Base-by-base conservation (phyloP, 2,888 invertebrate genomes). In the Acleris emargana region DNA sequence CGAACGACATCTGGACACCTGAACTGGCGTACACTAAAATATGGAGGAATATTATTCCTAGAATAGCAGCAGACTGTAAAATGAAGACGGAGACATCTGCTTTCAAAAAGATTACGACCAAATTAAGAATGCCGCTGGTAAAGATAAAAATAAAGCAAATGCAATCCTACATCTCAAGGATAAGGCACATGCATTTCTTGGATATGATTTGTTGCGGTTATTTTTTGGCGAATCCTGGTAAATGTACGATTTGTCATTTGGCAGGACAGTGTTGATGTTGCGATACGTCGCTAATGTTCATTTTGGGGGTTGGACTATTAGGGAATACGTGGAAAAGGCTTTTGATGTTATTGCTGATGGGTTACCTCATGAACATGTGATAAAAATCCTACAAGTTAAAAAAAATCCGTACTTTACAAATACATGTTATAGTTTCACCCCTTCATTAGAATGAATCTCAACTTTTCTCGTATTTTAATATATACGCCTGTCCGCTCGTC, bases 31-130 rank as follows among this genome's bases (percentile, higher is more conserved):
- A 90, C 80, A 77, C 81, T 72, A 78, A 82, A 83, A 87, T 85
- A 88, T 86, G 84, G 80, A 78, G 80, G 84, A 86, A 88, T 86
- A 89, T 84, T 83, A 85, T 91, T 91, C 91, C 89, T 91, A 90
- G 91, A 91, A 91, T 91, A 91, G 91, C 91, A 88, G 76, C 90
- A 89, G 91, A 89, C 90, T 88, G 90, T 89, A 89, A 91, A 91
- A 91, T 89, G 89, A 87, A 89, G 76, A 82, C 78, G 83, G 81
- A 82, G 84, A 86, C 89, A 90, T 87, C 83, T 89, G 91, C 88
- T 84, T 84, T 84, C 87, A 85, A 88, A 91, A 89, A 83, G 81
- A 81, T 38, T 80, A 74, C 70, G 73, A 64, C 64, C 71, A 72
- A 81, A 79, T 80, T 72, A 69, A 71, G 74, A 74, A 68, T 64